Evolutionary conservation across 2,888 invertebrate species (phyloP).

Genomic region (Lissocephala sabroskyi): DNA sequence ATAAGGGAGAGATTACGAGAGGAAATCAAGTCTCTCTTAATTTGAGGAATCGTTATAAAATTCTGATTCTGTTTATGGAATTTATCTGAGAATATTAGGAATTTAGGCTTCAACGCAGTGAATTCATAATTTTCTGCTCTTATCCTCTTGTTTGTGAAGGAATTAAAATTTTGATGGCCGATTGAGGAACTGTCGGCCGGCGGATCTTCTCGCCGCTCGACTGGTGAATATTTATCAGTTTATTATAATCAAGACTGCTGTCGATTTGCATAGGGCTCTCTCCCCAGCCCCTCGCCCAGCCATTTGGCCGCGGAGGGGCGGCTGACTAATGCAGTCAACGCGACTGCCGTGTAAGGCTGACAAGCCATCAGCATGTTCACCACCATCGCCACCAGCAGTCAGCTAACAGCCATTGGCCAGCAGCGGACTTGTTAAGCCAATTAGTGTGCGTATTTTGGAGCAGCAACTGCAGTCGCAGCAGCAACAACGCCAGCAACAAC

Average conservation of each 20-base stretch:
- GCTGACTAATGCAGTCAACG: no score
- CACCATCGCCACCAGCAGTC: neutral
- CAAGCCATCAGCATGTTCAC: neutral
- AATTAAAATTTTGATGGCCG: no score
- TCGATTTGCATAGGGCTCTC: constrained; percentile 36
- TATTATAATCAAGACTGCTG: constrained; percentile 13
- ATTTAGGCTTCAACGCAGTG: no score
- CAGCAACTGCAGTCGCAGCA: constrained; percentile 8
- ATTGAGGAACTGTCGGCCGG: no score
- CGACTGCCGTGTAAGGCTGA: no score
- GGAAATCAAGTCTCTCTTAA: constrained; percentile 28
- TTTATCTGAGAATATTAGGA: neutral
- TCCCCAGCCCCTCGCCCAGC: neutral
- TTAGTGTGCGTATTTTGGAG: constrained; percentile 47
- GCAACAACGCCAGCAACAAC: neutral
- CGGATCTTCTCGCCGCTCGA: no score
- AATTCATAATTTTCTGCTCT: no score
- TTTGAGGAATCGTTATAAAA: constrained; percentile 7
- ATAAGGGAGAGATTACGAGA: no score
- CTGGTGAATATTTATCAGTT: constrained; percentile 8
- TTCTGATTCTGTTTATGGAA: neutral
- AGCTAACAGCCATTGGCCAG: constrained; percentile 7
- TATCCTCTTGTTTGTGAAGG: no score
- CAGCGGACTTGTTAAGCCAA: constrained; percentile 42
- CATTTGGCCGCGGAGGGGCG: neutral